Conservation (phyloP, 2,797 vertebrate genomes). For the Euphonia xanthogaster region DNA sequence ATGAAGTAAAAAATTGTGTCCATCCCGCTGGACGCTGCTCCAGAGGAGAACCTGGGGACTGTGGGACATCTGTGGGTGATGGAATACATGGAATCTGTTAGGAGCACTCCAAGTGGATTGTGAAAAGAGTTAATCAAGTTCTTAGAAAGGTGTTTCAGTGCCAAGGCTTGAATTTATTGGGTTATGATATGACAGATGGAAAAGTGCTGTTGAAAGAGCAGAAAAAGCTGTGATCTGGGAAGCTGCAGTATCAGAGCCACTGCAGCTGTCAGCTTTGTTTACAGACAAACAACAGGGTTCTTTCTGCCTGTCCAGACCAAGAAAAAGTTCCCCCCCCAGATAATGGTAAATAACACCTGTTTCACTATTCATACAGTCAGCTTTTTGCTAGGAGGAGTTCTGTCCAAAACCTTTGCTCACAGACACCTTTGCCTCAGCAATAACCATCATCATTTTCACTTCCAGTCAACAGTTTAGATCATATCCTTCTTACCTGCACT, state of each 20-base stretch:
- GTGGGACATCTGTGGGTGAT: not conserved
- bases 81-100: not conserved
- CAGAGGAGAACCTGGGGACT: not conserved
- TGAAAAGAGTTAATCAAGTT: slow-evolving; percentile 30
- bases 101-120: not conserved
- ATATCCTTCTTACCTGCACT: slow-evolving; percentile 38
- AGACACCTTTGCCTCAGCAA: not conserved
- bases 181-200: not conserved
- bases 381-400: not conserved
- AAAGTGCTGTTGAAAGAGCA: not conserved
- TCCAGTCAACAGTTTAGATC: not conserved
- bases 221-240: not conserved
- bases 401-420: not conserved
- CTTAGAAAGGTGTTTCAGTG: slow-evolving; percentile 12
- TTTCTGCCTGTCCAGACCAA: not conserved
- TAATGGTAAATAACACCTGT: not conserved
- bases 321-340: not conserved
- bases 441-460: not conserved
- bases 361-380: not conserved
- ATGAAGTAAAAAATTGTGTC: not conserved
- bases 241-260: not conserved
- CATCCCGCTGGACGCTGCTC: not conserved
- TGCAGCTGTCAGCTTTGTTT: not conserved
- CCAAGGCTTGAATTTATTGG: not conserved
- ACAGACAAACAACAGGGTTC: not conserved